Conservation (phyloP, 1,140 invertebrate species). For the Venustaconcha ellipsiformis region DNA sequence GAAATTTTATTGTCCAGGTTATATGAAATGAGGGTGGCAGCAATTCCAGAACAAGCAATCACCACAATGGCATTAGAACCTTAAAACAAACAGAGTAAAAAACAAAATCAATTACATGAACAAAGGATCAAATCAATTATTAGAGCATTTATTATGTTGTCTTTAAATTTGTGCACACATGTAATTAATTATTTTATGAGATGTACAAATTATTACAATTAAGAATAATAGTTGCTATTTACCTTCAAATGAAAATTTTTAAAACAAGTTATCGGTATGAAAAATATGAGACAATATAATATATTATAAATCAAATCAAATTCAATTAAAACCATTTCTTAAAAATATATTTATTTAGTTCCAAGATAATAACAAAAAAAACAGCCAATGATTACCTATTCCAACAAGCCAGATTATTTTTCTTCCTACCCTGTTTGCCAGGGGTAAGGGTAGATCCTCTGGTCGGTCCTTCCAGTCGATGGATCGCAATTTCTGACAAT, state of each 20-base stretch:
- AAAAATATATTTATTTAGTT: background rate
- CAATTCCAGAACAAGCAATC: constrained; percentile 52
- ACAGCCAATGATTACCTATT: constrained; percentile 44
- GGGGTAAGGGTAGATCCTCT: constrained; percentile 14
- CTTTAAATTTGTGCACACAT: too few species aligned
- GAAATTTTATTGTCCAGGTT: constrained; percentile 45
- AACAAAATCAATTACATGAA: too few species aligned
- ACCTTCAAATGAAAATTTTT: too few species aligned
- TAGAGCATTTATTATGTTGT: too few species aligned
- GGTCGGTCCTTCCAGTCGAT: constrained; percentile 50
- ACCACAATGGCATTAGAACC: constrained; percentile 67
- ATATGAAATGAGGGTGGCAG: constrained; percentile 44
- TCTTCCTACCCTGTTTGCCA: constrained; percentile 33
- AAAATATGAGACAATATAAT: background rate
- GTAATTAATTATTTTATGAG: too few species aligned
- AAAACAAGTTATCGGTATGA: background rate
- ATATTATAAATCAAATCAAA: background rate
- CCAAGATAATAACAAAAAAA: background rate
- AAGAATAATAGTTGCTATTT: too few species aligned
- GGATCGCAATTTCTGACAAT: constrained; percentile 77
- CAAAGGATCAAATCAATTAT: too few species aligned
- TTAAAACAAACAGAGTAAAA: constrained; percentile 27
- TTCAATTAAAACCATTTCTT: background rate
- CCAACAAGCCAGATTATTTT: constrained; percentile 58
- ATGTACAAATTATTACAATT: too few species aligned